Evolutionary conservation across 2,888 invertebrate genomes (phyloP), one percentile per base, ranked within the genome.

Genomic region (Eupeodes luniger): DNA sequence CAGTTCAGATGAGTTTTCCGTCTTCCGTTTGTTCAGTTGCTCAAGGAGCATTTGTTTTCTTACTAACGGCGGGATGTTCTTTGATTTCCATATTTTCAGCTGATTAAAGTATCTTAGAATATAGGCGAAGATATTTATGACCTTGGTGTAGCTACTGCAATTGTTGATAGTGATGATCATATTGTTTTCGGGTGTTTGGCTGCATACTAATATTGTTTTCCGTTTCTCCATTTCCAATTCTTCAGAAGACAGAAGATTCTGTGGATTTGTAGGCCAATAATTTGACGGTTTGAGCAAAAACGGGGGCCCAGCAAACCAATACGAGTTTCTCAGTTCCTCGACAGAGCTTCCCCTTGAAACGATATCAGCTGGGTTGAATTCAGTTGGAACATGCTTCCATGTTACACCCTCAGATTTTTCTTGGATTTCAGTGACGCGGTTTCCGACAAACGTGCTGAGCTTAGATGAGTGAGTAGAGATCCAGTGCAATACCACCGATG

Each of bases 191-290:
- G 12, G 14, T 5, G 27, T n/a, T n/a, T n/a, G n/a, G n/a, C n/a
- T n/a, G n/a, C n/a, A n/a, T 36, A 49, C 47, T 11, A 74, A 34
- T 10, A 27, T 19, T 19, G 59, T 74, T 61, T 74, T 74, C 7
- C 59, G 19, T 47, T 64, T 77, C 34, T 90, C 86, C 19, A 75
- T 62, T 11, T 79, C 36, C 9, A 83, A 36, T 19, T 77, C 78
- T 27, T 82, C 67, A 34, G 19, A 19, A 19, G 19, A 19, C 19
- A 19, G 19, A 19, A 19, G 1, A 19, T 19, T 19, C 19, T 19
- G 14, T 51, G 47, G 44, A 34, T 59, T 62, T 47, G 51, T 19
- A 16, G 77, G 76, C 92, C 90, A 94, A 86, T 85, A 84, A 79
- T 66, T 19, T 81, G 64, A 34, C n/a, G 55, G 64, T 64, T 74